These are phyloP conservation scores for Lithophane leautieri DNA, from an alignment of 2,888 invertebrate species.

Conservation along the genomic window DNA sequence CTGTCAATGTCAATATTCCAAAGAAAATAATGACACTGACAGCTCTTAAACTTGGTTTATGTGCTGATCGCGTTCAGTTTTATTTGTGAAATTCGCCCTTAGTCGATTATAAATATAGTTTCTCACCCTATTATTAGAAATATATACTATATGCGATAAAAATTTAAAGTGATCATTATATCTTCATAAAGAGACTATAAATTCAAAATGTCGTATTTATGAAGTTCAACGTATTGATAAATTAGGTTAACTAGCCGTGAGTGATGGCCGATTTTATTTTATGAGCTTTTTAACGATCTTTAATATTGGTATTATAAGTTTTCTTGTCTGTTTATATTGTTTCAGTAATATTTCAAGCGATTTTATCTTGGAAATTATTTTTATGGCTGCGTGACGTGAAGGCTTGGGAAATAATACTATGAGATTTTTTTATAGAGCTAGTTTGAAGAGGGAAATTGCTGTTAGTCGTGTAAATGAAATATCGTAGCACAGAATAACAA, in stretches of 20 bases:
- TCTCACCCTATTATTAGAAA: slow-evolving; percentile 32
- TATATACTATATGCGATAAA: slow-evolving; percentile 46
- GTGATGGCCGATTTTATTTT: slow-evolving; percentile 57
- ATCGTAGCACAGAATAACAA: background rate
- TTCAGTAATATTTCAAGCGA: slow-evolving; percentile 50
- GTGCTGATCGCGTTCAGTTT: no score
- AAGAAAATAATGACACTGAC: no score
- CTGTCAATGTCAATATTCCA: no score
- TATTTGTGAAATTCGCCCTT: no score
- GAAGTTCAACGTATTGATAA: slow-evolving; percentile 44
- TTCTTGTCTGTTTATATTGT: slow-evolving; percentile 54
- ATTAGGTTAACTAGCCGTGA: slow-evolving; percentile 52
- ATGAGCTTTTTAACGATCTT: slow-evolving; percentile 57
- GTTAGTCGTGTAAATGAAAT: background rate
- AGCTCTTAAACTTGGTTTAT: no score
- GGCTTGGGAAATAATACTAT: slow-evolving; percentile 26
- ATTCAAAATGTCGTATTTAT: slow-evolving; percentile 47
- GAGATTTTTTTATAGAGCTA: background rate
- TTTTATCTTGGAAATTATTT: slow-evolving; percentile 44
- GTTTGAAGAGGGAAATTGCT: background rate
- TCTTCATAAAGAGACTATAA: slow-evolving; percentile 39
- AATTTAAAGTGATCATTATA: slow-evolving; percentile 38
- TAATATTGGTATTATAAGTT: slow-evolving; percentile 56
- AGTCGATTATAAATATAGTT: slow-evolving; percentile 10
- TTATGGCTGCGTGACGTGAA: slow-evolving; percentile 34